Percentiles rank a stretch among this genome's conserved stretches.
phyloP scores from a whole-genome alignment of 2,797 vertebrate species.

The Xenops minutus region DNA sequence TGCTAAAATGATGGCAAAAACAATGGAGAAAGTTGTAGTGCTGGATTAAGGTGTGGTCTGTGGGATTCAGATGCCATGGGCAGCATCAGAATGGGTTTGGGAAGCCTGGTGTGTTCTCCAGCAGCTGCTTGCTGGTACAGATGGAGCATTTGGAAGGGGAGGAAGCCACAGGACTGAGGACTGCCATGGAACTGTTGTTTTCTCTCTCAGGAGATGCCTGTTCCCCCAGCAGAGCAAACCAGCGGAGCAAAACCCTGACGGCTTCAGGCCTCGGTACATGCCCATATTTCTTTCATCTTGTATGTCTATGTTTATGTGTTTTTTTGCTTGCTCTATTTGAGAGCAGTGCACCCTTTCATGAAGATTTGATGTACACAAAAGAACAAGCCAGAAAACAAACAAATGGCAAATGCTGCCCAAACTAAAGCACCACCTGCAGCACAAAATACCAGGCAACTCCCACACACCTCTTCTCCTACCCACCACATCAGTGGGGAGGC shows the following conservation, averaged over 20 bases:
- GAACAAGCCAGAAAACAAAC: background rate
- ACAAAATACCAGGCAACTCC: background rate
- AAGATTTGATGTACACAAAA: background rate
- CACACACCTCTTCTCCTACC: background rate
- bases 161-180: background rate
- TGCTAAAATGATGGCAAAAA: background rate
- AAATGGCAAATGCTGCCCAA: fast-evolving
- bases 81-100: background rate
- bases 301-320: background rate
- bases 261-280: background rate
- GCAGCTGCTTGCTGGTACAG: background rate
- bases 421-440: constrained; percentile 18
- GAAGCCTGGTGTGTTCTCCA: background rate
- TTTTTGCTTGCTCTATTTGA: background rate
- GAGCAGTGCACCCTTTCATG: background rate
- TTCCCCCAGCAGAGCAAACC: background rate
- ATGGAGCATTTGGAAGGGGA: background rate
- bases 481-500: constrained; percentile 13
- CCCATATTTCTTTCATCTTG: background rate
- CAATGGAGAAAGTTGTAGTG: background rate
- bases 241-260: background rate
- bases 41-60: background rate
- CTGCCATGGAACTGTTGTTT: background rate
- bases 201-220: background rate
- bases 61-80: background rate